These are phyloP conservation scores for Rhagoletis zephyria DNA, from an alignment of 1,140 invertebrate genomes.

Conservation along the genomic window DNA sequence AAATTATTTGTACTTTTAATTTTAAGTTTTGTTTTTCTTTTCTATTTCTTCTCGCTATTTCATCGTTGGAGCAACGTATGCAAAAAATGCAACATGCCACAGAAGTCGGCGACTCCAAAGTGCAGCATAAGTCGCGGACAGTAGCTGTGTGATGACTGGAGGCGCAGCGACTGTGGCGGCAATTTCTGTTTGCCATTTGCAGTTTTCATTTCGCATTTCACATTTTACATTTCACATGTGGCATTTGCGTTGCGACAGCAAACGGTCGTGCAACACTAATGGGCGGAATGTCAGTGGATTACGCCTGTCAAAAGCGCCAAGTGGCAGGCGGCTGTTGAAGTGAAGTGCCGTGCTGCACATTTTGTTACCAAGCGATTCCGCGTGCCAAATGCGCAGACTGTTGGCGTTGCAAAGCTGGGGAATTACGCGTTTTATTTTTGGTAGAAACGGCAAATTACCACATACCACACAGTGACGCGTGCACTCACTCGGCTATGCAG, in stretches of 20 bases:
- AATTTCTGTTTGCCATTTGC: not conserved
- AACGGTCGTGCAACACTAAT: conserved; percentile 42
- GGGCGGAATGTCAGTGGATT: conserved; percentile 41
- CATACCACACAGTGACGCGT: not conserved
- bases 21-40: not conserved
- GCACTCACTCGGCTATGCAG: not conserved
- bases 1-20: conserved; percentile 29
- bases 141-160: not conserved
- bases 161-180: not conserved
- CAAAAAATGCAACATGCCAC: conserved; percentile 39
- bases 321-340: not conserved
- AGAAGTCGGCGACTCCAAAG: not conserved
- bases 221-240: conserved; percentile 31
- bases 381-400: not conserved
- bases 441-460: conserved; percentile 21
- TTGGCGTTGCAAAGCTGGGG: not conserved
- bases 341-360: no score
- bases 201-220: no score
- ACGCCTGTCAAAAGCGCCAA: conserved; percentile 27
- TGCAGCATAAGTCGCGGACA: conserved; percentile 11
- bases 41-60: not conserved
- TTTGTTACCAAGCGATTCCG: not conserved
- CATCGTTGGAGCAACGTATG: not conserved
- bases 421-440: conserved; percentile 30
- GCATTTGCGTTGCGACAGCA: conserved; percentile 10